Evolutionary conservation across 2,113 vertebrate genomes (phyloP).

Genomic region (Myrmophylax atrothorax): DNA sequence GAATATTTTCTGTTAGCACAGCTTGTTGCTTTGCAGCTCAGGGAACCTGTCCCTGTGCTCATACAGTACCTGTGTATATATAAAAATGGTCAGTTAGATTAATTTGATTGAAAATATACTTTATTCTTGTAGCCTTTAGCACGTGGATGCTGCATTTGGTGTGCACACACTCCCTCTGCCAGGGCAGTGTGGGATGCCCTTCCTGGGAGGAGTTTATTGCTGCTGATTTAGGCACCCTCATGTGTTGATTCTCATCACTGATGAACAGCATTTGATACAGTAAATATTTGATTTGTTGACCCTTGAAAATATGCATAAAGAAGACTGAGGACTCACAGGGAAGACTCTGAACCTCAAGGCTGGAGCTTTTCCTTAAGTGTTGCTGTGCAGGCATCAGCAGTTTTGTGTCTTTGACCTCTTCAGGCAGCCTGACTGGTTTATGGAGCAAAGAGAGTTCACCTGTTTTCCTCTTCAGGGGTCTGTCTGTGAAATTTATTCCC

Average conservation of each 20-base stretch:
- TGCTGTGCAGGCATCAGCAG: background rate
- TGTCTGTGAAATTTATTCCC: background rate
- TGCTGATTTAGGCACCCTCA: background rate
- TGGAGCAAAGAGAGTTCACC: background rate
- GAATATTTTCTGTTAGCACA: background rate
- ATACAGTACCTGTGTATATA: rapidly evolving
- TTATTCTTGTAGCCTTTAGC: background rate
- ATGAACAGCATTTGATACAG: background rate
- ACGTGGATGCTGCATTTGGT: background rate
- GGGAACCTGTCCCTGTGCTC: background rate
- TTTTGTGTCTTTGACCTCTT: background rate
- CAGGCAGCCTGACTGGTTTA: background rate
- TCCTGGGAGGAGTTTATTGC: background rate
- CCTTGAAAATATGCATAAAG: background rate
- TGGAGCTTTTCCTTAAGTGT: background rate
- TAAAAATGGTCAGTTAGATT: background rate
- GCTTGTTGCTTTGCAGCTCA: background rate
- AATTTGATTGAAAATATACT: background rate
- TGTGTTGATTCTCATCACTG: background rate
- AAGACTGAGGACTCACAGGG: background rate
- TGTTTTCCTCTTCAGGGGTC: constrained; percentile 19
- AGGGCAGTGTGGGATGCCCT: background rate
- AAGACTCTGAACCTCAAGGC: background rate
- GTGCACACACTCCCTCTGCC: background rate
- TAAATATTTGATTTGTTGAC: background rate